Conservation (phyloP, 2,888 invertebrate genomes). For the Pyralis farinalis region DNA sequence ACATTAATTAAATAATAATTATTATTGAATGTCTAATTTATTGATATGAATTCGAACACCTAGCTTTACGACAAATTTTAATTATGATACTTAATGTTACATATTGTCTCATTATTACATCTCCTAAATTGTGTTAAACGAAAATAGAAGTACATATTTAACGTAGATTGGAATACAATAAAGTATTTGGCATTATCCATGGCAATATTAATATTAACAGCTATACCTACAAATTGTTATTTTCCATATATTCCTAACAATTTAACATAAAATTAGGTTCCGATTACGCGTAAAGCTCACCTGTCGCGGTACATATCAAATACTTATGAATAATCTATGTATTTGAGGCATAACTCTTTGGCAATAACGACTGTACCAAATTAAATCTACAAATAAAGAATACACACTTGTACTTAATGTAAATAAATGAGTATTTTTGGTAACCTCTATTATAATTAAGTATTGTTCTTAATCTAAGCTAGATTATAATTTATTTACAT, state of each 20-base stretch:
- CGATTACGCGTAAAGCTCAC: too few relatives aligned
- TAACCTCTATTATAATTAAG: constrained; percentile 42
- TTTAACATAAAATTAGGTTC: too few relatives aligned
- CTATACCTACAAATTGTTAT: constrained; percentile 6
- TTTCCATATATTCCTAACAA: too few relatives aligned
- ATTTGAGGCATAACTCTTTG: constrained; percentile 15
- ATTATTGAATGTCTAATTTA: constrained; percentile 5
- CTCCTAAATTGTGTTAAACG: constrained; percentile 29
- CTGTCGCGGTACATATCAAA: too few relatives aligned
- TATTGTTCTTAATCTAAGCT: constrained; percentile 36
- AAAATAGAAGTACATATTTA: background rate
- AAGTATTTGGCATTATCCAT: constrained; percentile 5
- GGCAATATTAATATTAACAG: constrained; percentile 13
- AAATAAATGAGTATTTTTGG: constrained; percentile 29
- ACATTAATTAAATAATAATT: background rate
- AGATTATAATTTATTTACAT: constrained; percentile 58
- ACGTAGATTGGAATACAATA: background rate
- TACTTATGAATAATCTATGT: too few relatives aligned
- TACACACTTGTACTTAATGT: constrained; percentile 8
- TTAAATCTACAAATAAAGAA: constrained; percentile 4
- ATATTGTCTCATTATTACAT: constrained; percentile 67
- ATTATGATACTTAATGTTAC: constrained; percentile 35
- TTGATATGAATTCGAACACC: constrained; percentile 25
- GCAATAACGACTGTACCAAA: constrained; percentile 1
- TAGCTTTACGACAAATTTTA: constrained; percentile 18